phyloP scores from a whole-genome alignment of 1,140 invertebrate genomes.

The Ectropis grisescens region DNA sequence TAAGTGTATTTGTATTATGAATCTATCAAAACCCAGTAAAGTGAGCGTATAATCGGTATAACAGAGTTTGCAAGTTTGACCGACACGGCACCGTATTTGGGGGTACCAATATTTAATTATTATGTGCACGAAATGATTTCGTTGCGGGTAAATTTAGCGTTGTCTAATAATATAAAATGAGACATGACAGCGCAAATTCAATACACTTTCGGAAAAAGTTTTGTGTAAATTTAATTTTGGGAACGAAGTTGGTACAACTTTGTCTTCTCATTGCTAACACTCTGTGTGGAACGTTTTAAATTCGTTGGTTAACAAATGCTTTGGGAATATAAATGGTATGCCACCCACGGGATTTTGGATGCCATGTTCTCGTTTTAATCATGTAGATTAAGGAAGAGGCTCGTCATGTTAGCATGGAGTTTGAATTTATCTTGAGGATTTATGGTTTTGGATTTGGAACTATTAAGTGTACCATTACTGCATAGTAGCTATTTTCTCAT shows the following conservation, averaged over 20 bases:
- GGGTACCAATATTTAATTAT: slow-evolving; percentile 29
- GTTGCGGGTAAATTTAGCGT: slow-evolving; percentile 27
- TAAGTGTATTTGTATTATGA: slow-evolving; percentile 9
- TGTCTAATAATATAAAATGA: slow-evolving; percentile 31
- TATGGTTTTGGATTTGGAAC: too few relatives aligned
- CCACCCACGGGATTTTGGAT: too few relatives aligned
- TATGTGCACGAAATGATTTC: slow-evolving; percentile 32
- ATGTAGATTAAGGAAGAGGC: too few relatives aligned
- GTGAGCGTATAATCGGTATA: slow-evolving; percentile 20
- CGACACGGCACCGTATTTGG: slow-evolving; percentile 21
- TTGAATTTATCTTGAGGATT: too few relatives aligned
- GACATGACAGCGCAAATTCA: slow-evolving; percentile 31
- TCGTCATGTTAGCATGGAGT: too few relatives aligned
- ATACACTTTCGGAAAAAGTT: slow-evolving; percentile 35
- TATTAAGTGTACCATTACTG: too few relatives aligned
- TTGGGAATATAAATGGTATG: too few relatives aligned
- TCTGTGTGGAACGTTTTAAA: slow-evolving; percentile 21
- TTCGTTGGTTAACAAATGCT: too few relatives aligned
- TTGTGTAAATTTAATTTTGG: slow-evolving; percentile 31
- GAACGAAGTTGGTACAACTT: slow-evolving; percentile 29
- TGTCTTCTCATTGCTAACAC: slow-evolving; percentile 18
- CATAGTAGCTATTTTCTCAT: too few relatives aligned
- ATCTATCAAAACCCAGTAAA: slow-evolving; percentile 14
- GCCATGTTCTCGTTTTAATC: too few relatives aligned
- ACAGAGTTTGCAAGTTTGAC: slow-evolving; percentile 28